A percentile compares a stretch with the other conserved stretches of the same genome.
Conservation (phyloP, 2,888 invertebrate species). For the Alloplasta piceator region DNA sequence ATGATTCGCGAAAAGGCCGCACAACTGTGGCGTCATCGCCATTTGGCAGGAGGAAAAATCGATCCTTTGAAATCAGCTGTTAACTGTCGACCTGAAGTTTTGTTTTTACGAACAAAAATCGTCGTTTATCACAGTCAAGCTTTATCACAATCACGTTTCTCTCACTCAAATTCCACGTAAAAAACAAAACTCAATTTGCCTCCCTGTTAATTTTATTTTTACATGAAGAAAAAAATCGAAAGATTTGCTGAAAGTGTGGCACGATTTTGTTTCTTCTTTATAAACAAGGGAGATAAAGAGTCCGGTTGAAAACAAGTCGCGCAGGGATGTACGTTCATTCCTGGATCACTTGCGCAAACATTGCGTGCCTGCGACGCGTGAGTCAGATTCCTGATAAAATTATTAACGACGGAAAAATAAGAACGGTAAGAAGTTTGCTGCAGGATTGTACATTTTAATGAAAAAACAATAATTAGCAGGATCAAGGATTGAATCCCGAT, state of each 20-base stretch:
- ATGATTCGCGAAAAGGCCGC: constrained; percentile 22
- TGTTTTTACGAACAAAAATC: background rate
- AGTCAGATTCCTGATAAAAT: constrained; percentile 45
- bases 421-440: background rate
- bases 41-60: constrained; percentile 14
- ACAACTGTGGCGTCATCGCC: constrained; percentile 39
- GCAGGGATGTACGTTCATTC: constrained; percentile 15
- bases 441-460: background rate
- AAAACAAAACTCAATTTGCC: background rate
- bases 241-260: constrained; percentile 5
- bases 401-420: constrained; percentile 20
- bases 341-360: constrained; percentile 58
- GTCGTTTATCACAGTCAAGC: background rate
- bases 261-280: background rate
- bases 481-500: background rate
- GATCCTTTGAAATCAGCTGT: background rate
- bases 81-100: background rate
- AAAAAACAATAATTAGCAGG: background rate
- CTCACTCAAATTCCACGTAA: background rate
- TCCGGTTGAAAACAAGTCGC: constrained; percentile 32
- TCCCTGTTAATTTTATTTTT: background rate
- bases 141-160: background rate
- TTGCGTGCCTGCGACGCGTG: constrained; percentile 15
- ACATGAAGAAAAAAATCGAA: constrained; percentile 10
- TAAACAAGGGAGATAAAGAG: constrained; percentile 6